Base-by-base conservation (phyloP, 2,888 invertebrate genomes). In the Cerastoderma edule region DNA sequence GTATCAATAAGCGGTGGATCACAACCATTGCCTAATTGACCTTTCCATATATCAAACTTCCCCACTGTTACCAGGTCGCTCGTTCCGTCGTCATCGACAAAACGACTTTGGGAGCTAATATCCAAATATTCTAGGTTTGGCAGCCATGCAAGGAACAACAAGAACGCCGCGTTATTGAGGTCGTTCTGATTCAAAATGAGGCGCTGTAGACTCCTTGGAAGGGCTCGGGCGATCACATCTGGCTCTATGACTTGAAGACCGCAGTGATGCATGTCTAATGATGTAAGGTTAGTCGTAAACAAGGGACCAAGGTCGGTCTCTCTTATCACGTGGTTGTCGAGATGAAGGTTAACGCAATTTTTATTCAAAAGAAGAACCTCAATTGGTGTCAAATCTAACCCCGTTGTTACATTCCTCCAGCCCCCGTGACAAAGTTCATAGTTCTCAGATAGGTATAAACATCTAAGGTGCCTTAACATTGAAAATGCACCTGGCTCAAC, bases 111-210 rank as follows among this genome's bases (percentile, higher is more conserved):
- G 8, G 32, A 6, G 28, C 64, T 64, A 1, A 50, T 50, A 44
- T 71, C 71, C 24, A 71, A 22, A 28, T 44, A 39, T n/a, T 44
- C 50, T 3, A 71, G 27, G 30, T 64, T 32, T n/a, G 13, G 16
- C 44, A 71, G 22, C 4, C 8, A 5, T 22, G 39, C 39, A 1
- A 71, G 35, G 13, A 27, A 5, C 8, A 64, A 27, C 2, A 53
- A 30, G 28, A 71, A 71, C n/a, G 22, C 27, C 6, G 63, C 30
- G 13, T 39, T 28, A n/a, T 54, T 39, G 1, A 71, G 3, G 22
- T 50, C 33, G 32, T 71, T 71, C 22, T 71, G 22, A n/a, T 54
- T 50, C 16, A 71, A 28, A 2, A 19, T 10, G 6, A 71, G 53
- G 13, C 16, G 19, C 32, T 53, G 16, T 2, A 71, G n/a, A 16